Evolutionary conservation across 2,888 invertebrate species (phyloP), one percentile per base, ranked within the genome.

Genomic region (Xylota sylvarum): DNA sequence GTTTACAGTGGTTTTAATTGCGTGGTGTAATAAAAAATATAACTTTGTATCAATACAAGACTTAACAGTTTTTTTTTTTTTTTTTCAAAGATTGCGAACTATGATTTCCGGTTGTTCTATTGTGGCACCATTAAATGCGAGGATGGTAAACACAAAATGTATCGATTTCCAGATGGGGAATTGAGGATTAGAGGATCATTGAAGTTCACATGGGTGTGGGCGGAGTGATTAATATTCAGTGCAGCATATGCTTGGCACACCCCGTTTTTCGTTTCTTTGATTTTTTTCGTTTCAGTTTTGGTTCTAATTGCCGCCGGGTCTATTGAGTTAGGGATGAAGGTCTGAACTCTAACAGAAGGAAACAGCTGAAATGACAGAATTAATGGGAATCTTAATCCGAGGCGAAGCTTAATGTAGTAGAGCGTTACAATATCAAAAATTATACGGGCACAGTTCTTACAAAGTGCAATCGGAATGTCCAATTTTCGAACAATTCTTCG

Each of bases 61-160:
- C 19, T 37, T 46, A 43, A 65, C 64, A 64, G 6, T 65, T 72
- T 72, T 23, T 23, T 23, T 23, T 23, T 23, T 23, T 23, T 23
- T 23, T 23, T 23, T 2, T 2, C 1, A 64, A 58, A 70, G 72
- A 65, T 72, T 78, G 50, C 48, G 5, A 65, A 40, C 48, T 65
- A 48, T 56, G 67, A 55, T 73, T 84, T 84, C 82, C 82, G 77
- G 82, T 83, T 62, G 9, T n/a, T 35, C 55, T 35, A 76, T 46
- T 50, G 23, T 43, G 12, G 19, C 23, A 55, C 4, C 27, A 35
- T 40, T 4, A 35, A 65, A 27, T 48, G 50, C 70, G 70, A 82
- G 73, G 72, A 67, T 83, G 78, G 64, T 58, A 32, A 35, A 40
- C 4, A 56, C 14, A 19, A 50, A 64, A 56, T 5, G 35, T 58